Evolutionary conservation across 2,113 vertebrate genomes (phyloP).

Genomic region (Sylvilagus bachmani): DNA sequence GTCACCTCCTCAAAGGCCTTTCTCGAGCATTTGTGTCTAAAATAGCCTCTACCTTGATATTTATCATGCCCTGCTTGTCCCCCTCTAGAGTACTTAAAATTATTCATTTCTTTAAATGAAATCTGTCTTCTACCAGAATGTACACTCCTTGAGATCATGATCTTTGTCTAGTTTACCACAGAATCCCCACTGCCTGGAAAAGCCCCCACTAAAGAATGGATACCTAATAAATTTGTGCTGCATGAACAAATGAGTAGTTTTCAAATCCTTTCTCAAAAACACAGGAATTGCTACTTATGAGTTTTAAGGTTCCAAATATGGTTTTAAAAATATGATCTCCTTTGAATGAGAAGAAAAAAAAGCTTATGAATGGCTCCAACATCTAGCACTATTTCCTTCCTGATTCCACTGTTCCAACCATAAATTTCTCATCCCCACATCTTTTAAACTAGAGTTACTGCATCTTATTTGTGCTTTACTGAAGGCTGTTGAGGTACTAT

Average conservation of each 20-base stretch:
- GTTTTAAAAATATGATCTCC: not conserved
- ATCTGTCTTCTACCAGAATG: not conserved
- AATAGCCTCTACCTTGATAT: not conserved
- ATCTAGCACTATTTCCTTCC: not conserved
- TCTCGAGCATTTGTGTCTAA: not conserved
- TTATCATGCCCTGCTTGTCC: conserved; percentile 20
- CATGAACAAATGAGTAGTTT: conserved; percentile 1
- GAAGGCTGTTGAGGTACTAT: not conserved
- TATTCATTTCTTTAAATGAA: not conserved
- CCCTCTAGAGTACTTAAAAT: not conserved
- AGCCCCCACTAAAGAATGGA: not conserved
- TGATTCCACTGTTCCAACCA: not conserved
- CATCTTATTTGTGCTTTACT: not conserved
- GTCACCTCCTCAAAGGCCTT: not conserved
- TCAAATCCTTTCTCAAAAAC: conserved; percentile 4
- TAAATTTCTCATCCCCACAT: not conserved
- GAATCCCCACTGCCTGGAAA: not conserved
- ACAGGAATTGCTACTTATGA: not conserved
- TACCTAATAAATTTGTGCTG: not conserved
- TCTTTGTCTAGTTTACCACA: not conserved
- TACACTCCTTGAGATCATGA: not conserved
- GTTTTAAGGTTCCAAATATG: not conserved
- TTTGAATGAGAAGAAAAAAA: not conserved
- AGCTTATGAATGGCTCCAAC: not conserved
- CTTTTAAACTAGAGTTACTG: not conserved